Conservation (phyloP, 1,140 invertebrate genomes). For the Babylonia areolata region DNA sequence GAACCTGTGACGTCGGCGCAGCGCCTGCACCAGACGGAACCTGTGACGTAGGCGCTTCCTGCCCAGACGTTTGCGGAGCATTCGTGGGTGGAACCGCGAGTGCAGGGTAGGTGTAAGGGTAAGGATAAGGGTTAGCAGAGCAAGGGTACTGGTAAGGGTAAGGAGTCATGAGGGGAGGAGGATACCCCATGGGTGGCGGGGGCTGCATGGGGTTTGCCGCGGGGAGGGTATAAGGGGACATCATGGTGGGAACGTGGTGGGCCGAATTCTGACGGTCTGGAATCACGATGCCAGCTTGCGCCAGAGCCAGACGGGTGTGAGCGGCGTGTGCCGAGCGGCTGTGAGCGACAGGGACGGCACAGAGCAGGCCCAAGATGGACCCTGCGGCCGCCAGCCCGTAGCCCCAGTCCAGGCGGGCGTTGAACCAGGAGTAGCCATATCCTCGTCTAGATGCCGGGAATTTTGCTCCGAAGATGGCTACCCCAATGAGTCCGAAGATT, state of each 20-base stretch:
- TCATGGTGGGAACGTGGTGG: conserved; percentile 2
- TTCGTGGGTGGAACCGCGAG: not conserved
- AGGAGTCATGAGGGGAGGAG: not conserved
- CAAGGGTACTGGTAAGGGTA: not conserved
- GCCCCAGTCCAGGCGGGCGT: not conserved
- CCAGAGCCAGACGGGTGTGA: not conserved
- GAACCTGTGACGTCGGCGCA: not conserved
- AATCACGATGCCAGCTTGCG: not conserved
- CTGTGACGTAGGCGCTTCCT: not conserved
- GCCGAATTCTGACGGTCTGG: not conserved
- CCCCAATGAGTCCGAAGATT: not conserved
- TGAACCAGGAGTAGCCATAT: not conserved
- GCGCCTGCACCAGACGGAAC: no score
- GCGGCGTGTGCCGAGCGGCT: not conserved
- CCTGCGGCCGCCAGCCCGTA: not conserved
- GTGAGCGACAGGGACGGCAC: not conserved
- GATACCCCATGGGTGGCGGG: not conserved
- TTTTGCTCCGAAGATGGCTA: not conserved
- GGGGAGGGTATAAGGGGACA: not conserved
- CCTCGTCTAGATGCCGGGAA: no score
- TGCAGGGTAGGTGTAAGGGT: not conserved
- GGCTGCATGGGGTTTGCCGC: not conserved
- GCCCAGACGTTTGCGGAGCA: not conserved
- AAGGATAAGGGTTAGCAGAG: not conserved
- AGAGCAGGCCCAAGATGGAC: not conserved